These are phyloP conservation scores for Cryptomyrus ogoouensis DNA, from an alignment of 2,113 vertebrate genomes.

Conservation along the genomic window DNA sequence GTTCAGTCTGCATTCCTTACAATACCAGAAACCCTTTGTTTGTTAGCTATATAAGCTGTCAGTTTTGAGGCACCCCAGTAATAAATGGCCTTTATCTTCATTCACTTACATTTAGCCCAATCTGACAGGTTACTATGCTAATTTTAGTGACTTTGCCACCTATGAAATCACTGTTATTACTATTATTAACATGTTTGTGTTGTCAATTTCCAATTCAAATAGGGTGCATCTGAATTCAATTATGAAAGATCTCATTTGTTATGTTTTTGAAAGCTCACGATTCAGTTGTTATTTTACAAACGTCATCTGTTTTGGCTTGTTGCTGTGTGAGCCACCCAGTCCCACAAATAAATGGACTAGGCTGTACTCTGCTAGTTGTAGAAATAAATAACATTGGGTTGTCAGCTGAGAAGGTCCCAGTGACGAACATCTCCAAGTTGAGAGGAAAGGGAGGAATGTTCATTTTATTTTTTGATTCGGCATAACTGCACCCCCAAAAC, in stretches of 20 bases:
- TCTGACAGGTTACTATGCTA: not conserved
- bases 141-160: not conserved
- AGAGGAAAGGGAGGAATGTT: not conserved
- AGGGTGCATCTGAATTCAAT: not conserved
- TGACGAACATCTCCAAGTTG: not conserved
- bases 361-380: not conserved
- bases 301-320: not conserved
- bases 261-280: not conserved
- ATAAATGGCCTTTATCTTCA: not conserved
- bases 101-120: not conserved
- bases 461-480: not conserved
- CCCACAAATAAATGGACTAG: not conserved
- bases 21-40: not conserved
- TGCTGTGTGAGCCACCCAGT: not conserved
- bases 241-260: not conserved
- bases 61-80: not conserved
- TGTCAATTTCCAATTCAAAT: not conserved
- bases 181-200: not conserved
- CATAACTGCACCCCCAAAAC: not conserved
- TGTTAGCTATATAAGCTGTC: not conserved
- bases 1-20: not conserved
- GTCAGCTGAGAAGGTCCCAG: not conserved
- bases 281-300: not conserved
- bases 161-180: not conserved
- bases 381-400: not conserved